Percentiles rank a stretch among this genome's conserved stretches.
Conservation (phyloP, 2,797 vertebrate species). For the Melopsittacus undulatus region DNA sequence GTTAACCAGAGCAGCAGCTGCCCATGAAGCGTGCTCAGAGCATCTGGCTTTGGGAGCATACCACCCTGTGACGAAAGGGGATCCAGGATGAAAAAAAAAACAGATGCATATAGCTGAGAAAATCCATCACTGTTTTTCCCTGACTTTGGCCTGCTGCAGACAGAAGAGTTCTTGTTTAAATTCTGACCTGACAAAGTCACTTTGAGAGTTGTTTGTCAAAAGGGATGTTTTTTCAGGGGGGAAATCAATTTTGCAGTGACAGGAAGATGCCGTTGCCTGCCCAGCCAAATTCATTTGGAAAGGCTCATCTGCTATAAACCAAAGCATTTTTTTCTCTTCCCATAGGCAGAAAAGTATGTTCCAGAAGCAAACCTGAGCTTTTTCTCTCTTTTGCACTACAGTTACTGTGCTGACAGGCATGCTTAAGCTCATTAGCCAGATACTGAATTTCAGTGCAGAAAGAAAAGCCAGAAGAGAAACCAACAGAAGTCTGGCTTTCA, state of each 20-base stretch:
- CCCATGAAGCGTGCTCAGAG: fast-evolving
- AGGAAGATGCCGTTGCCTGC: not conserved
- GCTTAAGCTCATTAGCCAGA: not conserved
- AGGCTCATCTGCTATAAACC: not conserved
- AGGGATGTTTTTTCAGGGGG: not conserved
- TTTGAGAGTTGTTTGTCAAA: constrained; percentile 12
- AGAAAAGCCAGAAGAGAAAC: not conserved
- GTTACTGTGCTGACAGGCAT: not conserved
- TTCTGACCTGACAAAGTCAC: constrained; percentile 20
- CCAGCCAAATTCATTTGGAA: constrained; percentile 13
- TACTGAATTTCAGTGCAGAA: not conserved
- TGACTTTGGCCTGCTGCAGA: not conserved
- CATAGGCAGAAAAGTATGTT: not conserved
- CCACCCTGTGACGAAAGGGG: not conserved
- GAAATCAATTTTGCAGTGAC: constrained; percentile 31
- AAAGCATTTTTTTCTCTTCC: not conserved
- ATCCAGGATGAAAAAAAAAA: not conserved
- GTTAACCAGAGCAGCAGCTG: not conserved
- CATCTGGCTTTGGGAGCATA: not conserved
- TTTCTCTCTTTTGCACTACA: not conserved
- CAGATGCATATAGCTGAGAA: not conserved
- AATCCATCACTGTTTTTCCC: not conserved
- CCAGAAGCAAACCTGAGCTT: not conserved
- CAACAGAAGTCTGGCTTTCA: not conserved
- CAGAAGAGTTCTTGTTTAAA: constrained; percentile 24